Percentiles rank a stretch among this genome's conserved stretches.
These are phyloP conservation scores for Hartigia nigra DNA, from an alignment of 2,888 invertebrate species.

Conservation along the genomic window DNA sequence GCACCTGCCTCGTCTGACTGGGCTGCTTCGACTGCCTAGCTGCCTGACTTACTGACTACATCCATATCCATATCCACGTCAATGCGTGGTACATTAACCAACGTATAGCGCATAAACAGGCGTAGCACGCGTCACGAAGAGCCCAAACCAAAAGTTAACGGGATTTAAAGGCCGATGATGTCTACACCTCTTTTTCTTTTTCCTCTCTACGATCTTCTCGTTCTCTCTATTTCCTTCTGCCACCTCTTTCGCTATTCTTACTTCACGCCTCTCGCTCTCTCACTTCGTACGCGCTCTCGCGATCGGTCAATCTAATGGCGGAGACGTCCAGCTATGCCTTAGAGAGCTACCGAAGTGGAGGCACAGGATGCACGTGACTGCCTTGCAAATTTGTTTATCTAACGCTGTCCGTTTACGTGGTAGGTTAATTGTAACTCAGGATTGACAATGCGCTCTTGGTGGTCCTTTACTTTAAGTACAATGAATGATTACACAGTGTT, in stretches of 20 bases:
- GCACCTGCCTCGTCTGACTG: slow-evolving; percentile 50
- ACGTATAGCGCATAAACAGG: slow-evolving; percentile 40
- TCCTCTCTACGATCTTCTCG: slow-evolving; percentile 13
- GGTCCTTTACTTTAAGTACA: background rate
- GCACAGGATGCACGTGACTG: slow-evolving; percentile 60
- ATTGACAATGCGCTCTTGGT: background rate
- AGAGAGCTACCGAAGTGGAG: slow-evolving; percentile 35
- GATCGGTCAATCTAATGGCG: slow-evolving; percentile 39
- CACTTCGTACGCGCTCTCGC: slow-evolving; percentile 13
- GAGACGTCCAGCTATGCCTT: slow-evolving; percentile 36
- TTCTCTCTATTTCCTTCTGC: slow-evolving; percentile 11
- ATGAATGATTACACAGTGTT: background rate
- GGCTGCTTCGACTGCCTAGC: slow-evolving; percentile 5
- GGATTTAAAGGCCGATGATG: slow-evolving; percentile 58
- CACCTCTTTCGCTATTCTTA: slow-evolving; percentile 22
- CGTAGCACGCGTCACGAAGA: slow-evolving; percentile 41
- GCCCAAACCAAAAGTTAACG: slow-evolving; percentile 41
- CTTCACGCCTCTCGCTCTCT: slow-evolving; percentile 24
- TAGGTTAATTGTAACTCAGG: background rate
- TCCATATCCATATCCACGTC: background rate
- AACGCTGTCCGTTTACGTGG: slow-evolving; percentile 4
- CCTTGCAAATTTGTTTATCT: slow-evolving; percentile 50
- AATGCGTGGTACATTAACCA: slow-evolving; percentile 1
- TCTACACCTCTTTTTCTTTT: slow-evolving; percentile 27
- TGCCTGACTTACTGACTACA: background rate